Conservation (phyloP, 2,797 vertebrate genomes). For the Hyperoplus lanceolatus region DNA sequence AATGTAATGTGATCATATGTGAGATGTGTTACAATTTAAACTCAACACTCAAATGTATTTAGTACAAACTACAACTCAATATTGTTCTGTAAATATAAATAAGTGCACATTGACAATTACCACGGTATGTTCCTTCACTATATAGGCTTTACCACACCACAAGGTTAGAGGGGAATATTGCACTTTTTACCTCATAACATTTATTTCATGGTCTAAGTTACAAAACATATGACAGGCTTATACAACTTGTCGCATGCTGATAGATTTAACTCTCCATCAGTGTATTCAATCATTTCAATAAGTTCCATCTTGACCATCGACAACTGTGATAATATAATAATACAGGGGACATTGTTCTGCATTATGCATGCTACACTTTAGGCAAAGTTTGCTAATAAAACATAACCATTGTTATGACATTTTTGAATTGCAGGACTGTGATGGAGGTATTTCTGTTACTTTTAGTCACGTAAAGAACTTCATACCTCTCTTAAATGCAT, state of each 20-base stretch:
- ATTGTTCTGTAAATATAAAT: background rate
- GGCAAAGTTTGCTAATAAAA: background rate
- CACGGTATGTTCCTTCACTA: background rate
- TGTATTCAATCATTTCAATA: background rate
- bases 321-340: background rate
- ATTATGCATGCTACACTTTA: background rate
- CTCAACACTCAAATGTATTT: background rate
- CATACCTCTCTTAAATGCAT: background rate
- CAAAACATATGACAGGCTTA: background rate
- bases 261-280: background rate
- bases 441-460: background rate
- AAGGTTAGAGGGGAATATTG: background rate
- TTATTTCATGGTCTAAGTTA: background rate
- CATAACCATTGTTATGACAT: background rate
- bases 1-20: background rate
- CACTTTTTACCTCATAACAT: background rate
- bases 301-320: background rate
- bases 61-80: background rate
- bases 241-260: background rate
- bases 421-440: background rate
- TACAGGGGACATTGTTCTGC: background rate
- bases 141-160: background rate
- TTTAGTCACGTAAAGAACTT: background rate
- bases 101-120: background rate
- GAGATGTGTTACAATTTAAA: background rate